Conservation (phyloP, 2,113 vertebrate genomes). For the Corvus cornix region DNA sequence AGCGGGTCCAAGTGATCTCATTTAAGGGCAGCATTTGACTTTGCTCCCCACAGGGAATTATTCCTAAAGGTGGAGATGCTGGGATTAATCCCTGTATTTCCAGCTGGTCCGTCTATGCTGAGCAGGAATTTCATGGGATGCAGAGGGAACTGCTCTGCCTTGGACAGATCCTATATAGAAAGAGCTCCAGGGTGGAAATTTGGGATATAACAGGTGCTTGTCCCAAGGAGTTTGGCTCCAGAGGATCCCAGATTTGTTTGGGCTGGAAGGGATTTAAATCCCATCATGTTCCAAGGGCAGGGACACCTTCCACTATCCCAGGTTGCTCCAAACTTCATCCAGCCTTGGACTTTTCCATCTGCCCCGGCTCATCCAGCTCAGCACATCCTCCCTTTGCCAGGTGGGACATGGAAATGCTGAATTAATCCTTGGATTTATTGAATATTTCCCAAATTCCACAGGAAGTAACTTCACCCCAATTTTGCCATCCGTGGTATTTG, state of each 20-base stretch:
- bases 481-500: not conserved
- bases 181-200: not conserved
- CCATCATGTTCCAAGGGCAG: not conserved
- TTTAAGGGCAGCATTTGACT: not conserved
- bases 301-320: not conserved
- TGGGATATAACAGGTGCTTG: too few species aligned
- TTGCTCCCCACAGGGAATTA: not conserved
- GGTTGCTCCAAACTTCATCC: not conserved
- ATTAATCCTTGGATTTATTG: not conserved
- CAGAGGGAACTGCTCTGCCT: not conserved
- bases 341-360: not conserved
- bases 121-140: not conserved
- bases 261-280: not conserved
- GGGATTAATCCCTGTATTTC: not conserved
- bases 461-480: not conserved
- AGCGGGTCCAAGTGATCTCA: not conserved
- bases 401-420: not conserved
- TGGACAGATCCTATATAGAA: not conserved
- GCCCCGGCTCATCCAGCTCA: not conserved
- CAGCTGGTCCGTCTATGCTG: accelerated
- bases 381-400: not conserved
- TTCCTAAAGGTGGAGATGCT: not conserved
- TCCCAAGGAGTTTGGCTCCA: not conserved
- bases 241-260: not conserved
- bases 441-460: not conserved